These are phyloP conservation scores for Dryadula phaetusa DNA, from an alignment of 2,888 invertebrate genomes.

Conservation along the genomic window DNA sequence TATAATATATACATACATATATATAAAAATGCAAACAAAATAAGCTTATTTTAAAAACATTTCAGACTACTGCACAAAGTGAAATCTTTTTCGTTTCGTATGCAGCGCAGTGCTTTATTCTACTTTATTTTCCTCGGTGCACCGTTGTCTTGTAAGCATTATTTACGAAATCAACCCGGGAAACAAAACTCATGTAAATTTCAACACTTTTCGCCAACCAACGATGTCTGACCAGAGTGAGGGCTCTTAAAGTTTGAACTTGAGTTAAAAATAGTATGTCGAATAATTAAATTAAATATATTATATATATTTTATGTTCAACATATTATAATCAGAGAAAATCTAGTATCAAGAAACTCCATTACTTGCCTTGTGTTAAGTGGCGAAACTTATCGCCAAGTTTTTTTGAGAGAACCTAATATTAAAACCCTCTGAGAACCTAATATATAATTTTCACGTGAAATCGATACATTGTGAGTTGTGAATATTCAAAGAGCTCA, in stretches of 20 bases:
- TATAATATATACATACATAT: no score
- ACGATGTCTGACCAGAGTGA: conserved; percentile 44
- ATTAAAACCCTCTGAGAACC: no score
- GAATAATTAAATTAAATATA: neutral
- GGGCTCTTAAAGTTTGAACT: conserved; percentile 30
- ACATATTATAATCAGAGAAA: no score
- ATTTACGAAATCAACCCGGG: conserved; percentile 47
- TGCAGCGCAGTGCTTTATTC: neutral
- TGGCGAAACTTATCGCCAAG: no score
- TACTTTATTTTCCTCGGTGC: conserved; percentile 10
- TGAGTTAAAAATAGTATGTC: neutral
- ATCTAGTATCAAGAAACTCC: no score
- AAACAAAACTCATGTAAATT: conserved; percentile 56
- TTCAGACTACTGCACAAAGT: neutral
- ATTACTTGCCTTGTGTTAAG: no score
- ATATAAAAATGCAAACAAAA: neutral
- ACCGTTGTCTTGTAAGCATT: conserved; percentile 25
- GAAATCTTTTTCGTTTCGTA: conserved; percentile 6
- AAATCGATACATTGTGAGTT: neutral
- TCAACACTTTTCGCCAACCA: conserved; percentile 58
- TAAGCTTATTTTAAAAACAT: conserved; percentile 6
- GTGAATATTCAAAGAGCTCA: no score
- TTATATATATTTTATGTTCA: no score
- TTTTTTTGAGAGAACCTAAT: no score
- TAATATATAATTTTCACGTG: no score